These are phyloP conservation scores for Dolichopus griseipennis DNA, from an alignment of 2,888 invertebrate genomes.

Conservation along the genomic window DNA sequence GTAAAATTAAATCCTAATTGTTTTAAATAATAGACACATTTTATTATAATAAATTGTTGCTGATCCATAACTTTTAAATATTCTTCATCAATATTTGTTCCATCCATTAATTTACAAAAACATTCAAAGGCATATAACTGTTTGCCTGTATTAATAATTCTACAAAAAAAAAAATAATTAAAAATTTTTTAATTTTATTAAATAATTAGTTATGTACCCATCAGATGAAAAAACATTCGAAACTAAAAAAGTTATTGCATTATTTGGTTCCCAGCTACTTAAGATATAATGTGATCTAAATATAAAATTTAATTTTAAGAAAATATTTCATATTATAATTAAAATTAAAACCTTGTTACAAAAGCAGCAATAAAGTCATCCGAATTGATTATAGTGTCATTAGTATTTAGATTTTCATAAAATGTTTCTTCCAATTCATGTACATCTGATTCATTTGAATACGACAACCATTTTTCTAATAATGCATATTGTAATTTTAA, in stretches of 20 bases:
- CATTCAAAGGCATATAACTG: conserved; percentile 42
- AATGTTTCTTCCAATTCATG: conserved; percentile 40
- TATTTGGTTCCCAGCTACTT: conserved; percentile 37
- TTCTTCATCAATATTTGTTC: conserved; percentile 26
- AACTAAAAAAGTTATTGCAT: conserved; percentile 37
- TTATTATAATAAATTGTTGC: conserved; percentile 37
- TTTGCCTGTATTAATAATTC: conserved; percentile 31
- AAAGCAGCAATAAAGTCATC: conserved; percentile 32
- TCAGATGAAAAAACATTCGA: conserved; percentile 36
- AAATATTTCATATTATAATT: neutral
- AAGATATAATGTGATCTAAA: conserved; percentile 39
- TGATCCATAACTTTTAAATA: conserved; percentile 35
- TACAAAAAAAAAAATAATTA: conserved; percentile 14
- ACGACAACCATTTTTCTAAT: conserved; percentile 39
- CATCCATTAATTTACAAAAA: conserved; percentile 38
- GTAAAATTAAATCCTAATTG: conserved; percentile 39
- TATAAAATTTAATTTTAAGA: conserved; percentile 8
- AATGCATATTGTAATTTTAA: conserved; percentile 35
- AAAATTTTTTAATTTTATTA: no score
- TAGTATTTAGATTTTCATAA: conserved; percentile 34
- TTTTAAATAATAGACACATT: conserved; percentile 40
- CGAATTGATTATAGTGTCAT: conserved; percentile 23
- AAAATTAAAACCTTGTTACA: conserved; percentile 29
- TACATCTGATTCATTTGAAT: conserved; percentile 26
- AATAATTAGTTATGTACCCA: conserved; percentile 29